Conservation (phyloP, 2,888 invertebrate species). For the Apantesis nais region DNA sequence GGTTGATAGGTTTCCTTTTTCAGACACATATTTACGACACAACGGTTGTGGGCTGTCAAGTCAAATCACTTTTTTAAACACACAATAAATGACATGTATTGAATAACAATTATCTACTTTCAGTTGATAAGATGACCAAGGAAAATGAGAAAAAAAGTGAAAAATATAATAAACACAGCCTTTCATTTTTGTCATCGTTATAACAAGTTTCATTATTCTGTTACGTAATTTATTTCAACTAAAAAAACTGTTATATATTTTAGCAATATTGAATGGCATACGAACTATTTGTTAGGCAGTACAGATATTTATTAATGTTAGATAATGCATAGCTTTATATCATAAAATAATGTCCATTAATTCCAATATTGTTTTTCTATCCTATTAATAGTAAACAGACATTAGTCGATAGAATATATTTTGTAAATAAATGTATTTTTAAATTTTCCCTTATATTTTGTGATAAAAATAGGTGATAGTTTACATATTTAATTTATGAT, state of each 20-base stretch:
- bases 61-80: background rate
- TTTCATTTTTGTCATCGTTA: background rate
- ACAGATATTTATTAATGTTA: constrained; percentile 3
- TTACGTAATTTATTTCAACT: background rate
- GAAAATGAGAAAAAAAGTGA: background rate
- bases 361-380: constrained; percentile 18
- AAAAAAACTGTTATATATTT: background rate
- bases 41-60: background rate
- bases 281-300: background rate
- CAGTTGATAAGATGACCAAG: background rate
- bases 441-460: constrained; percentile 32
- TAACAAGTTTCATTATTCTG: background rate
- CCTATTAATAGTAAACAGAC: constrained; percentile 29
- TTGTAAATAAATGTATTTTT: constrained; percentile 27
- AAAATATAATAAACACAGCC: background rate
- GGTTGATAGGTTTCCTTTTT: constrained; percentile 2
- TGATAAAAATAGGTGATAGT: constrained; percentile 47
- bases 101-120: background rate
- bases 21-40: no score
- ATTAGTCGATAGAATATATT: constrained; percentile 28
- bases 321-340: constrained; percentile 3
- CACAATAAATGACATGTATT: background rate
- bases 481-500: constrained; percentile 33
- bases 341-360: constrained; percentile 8
- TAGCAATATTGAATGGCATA: constrained; percentile 2